Conservation (phyloP, 2,888 invertebrate genomes). For the Leptinotarsa rubiginosa region DNA sequence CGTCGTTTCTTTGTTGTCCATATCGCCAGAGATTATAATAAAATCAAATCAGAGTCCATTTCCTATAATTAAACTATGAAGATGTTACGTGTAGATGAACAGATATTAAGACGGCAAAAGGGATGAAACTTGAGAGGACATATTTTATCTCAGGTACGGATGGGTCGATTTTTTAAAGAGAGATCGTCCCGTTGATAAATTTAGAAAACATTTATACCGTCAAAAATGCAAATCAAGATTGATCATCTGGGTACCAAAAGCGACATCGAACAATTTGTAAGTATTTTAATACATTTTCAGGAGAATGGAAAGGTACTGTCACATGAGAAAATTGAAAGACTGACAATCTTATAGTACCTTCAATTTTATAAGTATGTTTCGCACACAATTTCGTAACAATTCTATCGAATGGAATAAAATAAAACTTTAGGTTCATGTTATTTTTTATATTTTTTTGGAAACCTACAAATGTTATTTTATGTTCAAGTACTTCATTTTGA, state of each 20-base stretch:
- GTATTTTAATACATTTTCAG: neutral
- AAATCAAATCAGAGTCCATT: neutral
- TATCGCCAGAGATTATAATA: neutral
- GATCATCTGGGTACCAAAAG: slow-evolving; percentile 15
- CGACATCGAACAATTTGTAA: slow-evolving; percentile 23
- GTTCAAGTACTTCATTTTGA: too few relatives aligned
- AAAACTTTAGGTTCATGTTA: too few relatives aligned
- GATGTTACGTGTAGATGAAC: slow-evolving; percentile 21
- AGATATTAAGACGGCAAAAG: slow-evolving; percentile 22
- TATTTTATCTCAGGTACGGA: slow-evolving; percentile 39
- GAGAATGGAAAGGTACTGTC: neutral
- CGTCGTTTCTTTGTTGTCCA: neutral
- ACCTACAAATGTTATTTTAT: too few relatives aligned
- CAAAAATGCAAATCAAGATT: slow-evolving; percentile 28
- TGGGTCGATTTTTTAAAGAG: slow-evolving; percentile 40
- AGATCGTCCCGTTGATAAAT: slow-evolving; percentile 34
- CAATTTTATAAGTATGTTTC: too few relatives aligned
- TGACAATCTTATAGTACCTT: too few relatives aligned
- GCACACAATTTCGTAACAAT: too few relatives aligned
- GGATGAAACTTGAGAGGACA: slow-evolving; percentile 41
- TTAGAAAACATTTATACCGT: slow-evolving; percentile 32
- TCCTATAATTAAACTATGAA: slow-evolving; percentile 14
- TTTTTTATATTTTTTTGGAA: too few relatives aligned
- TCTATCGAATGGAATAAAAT: too few relatives aligned
- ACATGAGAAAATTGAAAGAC: too few relatives aligned